Percentiles rank a stretch among this genome's conserved stretches.
These are phyloP conservation scores for Idaea dimidiata DNA, from an alignment of 2,888 invertebrate genomes.

Conservation along the genomic window DNA sequence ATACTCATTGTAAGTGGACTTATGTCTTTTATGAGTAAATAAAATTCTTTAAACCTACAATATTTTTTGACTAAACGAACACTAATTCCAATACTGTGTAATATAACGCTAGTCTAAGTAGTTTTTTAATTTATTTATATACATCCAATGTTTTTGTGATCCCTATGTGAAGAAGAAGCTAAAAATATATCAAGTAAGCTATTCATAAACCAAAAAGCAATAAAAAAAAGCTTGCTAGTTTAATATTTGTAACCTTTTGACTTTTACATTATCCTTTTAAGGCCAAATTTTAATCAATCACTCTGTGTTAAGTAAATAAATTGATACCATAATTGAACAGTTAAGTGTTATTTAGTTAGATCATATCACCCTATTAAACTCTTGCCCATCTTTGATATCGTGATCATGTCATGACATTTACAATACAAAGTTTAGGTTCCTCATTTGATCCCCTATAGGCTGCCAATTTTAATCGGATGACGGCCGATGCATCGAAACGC, in stretches of 20 bases:
- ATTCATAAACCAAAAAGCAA: neutral
- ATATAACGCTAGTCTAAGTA: too few species aligned
- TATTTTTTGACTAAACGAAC: too few species aligned
- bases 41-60: too few species aligned
- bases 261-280: neutral
- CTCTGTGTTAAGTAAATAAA: slow-evolving; percentile 4
- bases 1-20: too few species aligned
- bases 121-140: too few species aligned
- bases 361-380: slow-evolving; percentile 11
- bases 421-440: slow-evolving; percentile 31
- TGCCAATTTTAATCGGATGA: slow-evolving; percentile 80
- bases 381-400: slow-evolving; percentile 28
- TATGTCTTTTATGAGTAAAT: too few species aligned
- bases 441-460: slow-evolving; percentile 62
- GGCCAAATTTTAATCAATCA: slow-evolving; percentile 5
- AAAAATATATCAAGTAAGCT: neutral
- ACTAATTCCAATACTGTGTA: too few species aligned
- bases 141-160: too few species aligned
- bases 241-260: neutral
- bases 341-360: slow-evolving; percentile 5
- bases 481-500: slow-evolving; percentile 68
- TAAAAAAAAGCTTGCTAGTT: neutral
- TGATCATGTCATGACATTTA: slow-evolving; percentile 28
- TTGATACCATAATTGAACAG: neutral
- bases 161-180: neutral